Percentiles rank a stretch among this genome's conserved stretches.
Conservation (phyloP, 2,888 invertebrate genomes). For the Cryptocheilus praepositus region DNA sequence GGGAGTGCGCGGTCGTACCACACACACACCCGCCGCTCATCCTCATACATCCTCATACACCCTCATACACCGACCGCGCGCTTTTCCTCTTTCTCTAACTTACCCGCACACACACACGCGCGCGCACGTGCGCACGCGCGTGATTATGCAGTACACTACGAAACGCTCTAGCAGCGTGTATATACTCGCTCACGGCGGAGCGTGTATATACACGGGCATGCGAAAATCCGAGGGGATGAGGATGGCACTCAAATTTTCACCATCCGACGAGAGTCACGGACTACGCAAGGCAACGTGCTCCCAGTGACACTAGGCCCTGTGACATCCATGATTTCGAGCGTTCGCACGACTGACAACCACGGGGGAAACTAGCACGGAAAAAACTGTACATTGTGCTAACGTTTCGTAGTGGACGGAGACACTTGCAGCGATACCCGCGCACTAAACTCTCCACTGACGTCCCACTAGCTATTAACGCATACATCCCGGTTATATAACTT, state of each 20-base stretch:
- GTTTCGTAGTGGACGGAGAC: constrained; percentile 12
- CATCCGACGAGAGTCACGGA: constrained; percentile 6
- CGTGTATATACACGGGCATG: constrained; percentile 2
- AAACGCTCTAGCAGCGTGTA: constrained; percentile 28
- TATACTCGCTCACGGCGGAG: background rate
- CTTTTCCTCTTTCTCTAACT: no score
- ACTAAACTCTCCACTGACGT: constrained; percentile 47
- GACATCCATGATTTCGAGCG: no score
- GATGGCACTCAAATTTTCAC: constrained; percentile 27
- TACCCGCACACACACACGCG: constrained; percentile 4
- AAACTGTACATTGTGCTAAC: constrained; percentile 1
- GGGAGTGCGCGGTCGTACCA: constrained; percentile 10
- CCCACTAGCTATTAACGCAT: constrained; percentile 61
- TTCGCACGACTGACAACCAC: background rate
- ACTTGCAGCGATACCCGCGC: constrained; percentile 25
- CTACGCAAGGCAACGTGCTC: constrained; percentile 1
- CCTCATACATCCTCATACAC: no score
- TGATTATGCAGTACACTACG: constrained; percentile 41
- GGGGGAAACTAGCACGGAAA: background rate
- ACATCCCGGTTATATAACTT: constrained; percentile 65
- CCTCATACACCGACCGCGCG: no score
- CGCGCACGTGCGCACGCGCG: constrained; percentile 43
- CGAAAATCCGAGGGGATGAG: constrained; percentile 10
- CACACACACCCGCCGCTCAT: no score
- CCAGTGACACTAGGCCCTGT: no score